Conservation (phyloP, 2,888 invertebrate genomes). For the Limenitis camilla region DNA sequence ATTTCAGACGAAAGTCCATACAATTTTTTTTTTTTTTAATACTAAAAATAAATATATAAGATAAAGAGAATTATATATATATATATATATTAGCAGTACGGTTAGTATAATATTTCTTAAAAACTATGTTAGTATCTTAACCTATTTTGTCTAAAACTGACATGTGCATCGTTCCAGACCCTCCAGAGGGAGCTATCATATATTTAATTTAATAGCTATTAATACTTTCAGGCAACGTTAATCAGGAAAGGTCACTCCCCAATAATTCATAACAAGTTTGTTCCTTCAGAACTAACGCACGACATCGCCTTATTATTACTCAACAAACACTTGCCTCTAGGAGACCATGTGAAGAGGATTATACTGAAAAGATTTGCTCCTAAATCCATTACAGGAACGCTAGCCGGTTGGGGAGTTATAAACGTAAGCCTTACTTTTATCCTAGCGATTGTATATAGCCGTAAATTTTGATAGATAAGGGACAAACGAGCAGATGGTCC, state of each 20-base stretch:
- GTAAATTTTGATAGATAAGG: background rate
- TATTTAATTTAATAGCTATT: background rate
- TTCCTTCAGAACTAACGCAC: slow-evolving; percentile 19
- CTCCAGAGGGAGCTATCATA: background rate
- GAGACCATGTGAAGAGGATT: slow-evolving; percentile 31
- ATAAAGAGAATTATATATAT: no score
- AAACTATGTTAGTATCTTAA: no score
- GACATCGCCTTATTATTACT: slow-evolving; percentile 36
- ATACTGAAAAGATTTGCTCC: slow-evolving; percentile 27
- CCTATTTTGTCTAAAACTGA: no score
- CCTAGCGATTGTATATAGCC: background rate
- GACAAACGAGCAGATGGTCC: no score
- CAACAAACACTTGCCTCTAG: slow-evolving; percentile 27
- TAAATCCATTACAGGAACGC: slow-evolving; percentile 11
- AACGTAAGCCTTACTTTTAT: slow-evolving; percentile 32
- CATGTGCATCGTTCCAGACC: no score
- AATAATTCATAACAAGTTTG: slow-evolving; percentile 28
- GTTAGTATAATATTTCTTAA: no score
- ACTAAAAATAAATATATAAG: no score
- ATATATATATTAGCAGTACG: background rate
- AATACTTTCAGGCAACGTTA: slow-evolving; percentile 20
- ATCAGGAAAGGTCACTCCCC: slow-evolving; percentile 18
- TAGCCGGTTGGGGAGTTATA: slow-evolving; percentile 44
- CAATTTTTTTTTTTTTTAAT: no score
- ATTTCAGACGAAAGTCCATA: no score